phyloP scores from a whole-genome alignment of 2,113 vertebrate genomes.

The Oncorhynchus masou region DNA sequence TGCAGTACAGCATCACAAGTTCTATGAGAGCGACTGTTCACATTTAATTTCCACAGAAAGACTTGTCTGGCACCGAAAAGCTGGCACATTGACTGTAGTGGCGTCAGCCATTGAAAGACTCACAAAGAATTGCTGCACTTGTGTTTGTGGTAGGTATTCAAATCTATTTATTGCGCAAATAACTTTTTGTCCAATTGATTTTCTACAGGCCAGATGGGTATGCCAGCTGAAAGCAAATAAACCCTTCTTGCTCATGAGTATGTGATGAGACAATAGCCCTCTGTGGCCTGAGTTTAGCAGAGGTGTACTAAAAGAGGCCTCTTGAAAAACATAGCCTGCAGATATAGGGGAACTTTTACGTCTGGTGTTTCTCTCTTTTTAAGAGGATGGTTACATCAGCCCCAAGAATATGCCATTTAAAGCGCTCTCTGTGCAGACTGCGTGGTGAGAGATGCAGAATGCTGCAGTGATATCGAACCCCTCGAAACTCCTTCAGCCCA shows the following conservation, averaged over 20 bases:
- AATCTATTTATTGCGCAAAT: too few relatives aligned
- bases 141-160: background rate
- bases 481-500: conserved; percentile 2
- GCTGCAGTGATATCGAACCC: conserved; percentile 7
- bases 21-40: conserved; percentile 31
- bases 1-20: background rate
- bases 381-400: background rate
- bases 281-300: background rate
- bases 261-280: too few relatives aligned
- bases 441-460: background rate
- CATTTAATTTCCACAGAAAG: conserved; percentile 38
- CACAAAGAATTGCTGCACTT: background rate
- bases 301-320: background rate
- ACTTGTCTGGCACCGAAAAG: conserved; percentile 23
- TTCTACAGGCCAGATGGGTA: too few relatives aligned
- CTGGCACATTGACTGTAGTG: background rate
- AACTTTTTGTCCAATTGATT: too few relatives aligned
- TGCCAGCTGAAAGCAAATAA: too few relatives aligned
- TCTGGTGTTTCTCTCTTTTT: background rate
- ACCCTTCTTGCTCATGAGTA: too few relatives aligned
- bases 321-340: background rate
- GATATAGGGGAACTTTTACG: background rate
- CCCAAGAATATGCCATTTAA: background rate
- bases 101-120: background rate
- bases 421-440: background rate